Evolutionary conservation across 2,113 vertebrate genomes (phyloP).

Genomic region (Labeo catla): DNA sequence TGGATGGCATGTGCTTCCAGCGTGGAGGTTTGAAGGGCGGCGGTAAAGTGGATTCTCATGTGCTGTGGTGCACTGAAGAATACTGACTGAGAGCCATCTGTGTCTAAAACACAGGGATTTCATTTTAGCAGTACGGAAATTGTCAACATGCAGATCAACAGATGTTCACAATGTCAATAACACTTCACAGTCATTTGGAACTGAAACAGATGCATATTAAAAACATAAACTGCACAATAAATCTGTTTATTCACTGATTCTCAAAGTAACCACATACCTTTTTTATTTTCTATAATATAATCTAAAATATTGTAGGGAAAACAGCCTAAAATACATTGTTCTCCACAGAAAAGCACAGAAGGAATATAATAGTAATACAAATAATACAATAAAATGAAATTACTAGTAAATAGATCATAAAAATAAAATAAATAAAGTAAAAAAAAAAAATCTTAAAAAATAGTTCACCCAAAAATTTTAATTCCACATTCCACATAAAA

Average conservation of each 20-base stretch:
- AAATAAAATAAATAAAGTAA: not conserved
- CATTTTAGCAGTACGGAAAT: not conserved
- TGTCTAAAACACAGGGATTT: not conserved
- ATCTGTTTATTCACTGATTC: not conserved
- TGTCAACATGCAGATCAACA: not conserved
- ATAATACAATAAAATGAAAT: not conserved
- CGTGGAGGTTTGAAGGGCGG: not conserved
- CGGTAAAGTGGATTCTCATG: not conserved
- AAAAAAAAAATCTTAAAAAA: too few relatives aligned
- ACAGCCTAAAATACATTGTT: not conserved
- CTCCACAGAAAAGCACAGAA: not conserved
- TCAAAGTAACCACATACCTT: not conserved
- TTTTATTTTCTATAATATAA: too few relatives aligned
- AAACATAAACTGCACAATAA: not conserved
- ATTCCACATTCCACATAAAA: too few relatives aligned
- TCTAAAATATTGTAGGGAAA: not conserved
- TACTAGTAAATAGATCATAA: not conserved
- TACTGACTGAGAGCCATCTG: not conserved
- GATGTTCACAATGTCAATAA: not conserved
- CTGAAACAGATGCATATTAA: not conserved
- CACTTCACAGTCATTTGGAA: not conserved
- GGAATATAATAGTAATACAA: not conserved
- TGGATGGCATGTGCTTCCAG: not conserved
- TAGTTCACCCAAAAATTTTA: too few relatives aligned
- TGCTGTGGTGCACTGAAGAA: not conserved